Percentiles rank a stretch among this genome's conserved stretches.
These are phyloP conservation scores for Heliconius nattereri DNA, from an alignment of 1,140 invertebrate species.

Conservation along the genomic window DNA sequence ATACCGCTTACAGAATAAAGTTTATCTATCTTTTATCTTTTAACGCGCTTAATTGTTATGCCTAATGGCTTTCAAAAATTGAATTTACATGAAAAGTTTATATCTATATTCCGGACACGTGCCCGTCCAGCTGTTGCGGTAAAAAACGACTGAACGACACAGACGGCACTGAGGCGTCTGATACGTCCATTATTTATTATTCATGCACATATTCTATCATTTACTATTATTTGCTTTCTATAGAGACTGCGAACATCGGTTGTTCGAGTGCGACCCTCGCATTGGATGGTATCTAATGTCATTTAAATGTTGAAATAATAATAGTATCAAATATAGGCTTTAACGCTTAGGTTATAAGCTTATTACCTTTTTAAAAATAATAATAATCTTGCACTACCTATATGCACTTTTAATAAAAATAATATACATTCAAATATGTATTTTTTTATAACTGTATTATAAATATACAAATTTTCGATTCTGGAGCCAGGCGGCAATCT, in stretches of 20 bases:
- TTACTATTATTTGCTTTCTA: slow-evolving; percentile 58
- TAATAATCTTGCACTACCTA: no score
- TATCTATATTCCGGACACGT: slow-evolving; percentile 34
- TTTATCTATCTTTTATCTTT: neutral
- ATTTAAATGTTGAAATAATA: neutral
- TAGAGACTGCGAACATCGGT: slow-evolving; percentile 37
- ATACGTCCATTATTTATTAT: slow-evolving; percentile 58
- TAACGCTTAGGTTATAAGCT: no score
- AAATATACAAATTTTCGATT: neutral
- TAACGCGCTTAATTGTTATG: neutral
- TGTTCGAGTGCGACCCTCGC: slow-evolving; percentile 29
- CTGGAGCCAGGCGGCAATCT: neutral
- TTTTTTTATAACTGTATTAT: neutral
- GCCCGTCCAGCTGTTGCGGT: slow-evolving; percentile 57
- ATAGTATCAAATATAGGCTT: no score
- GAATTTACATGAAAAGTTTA: slow-evolving; percentile 36
- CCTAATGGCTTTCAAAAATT: slow-evolving; percentile 23
- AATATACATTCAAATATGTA: no score
- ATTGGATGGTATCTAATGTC: slow-evolving; percentile 8
- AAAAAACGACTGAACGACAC: slow-evolving; percentile 51
- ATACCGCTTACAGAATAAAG: neutral
- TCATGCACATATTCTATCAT: slow-evolving; percentile 58
- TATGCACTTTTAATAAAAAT: no score
- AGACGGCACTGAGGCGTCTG: slow-evolving; percentile 48
- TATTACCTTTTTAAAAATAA: no score